A percentile compares a stretch with the other conserved stretches of the same genome.
Evolutionary conservation across 2,888 invertebrate genomes (phyloP).

Genomic region (Carpatolechia fugitivella): DNA sequence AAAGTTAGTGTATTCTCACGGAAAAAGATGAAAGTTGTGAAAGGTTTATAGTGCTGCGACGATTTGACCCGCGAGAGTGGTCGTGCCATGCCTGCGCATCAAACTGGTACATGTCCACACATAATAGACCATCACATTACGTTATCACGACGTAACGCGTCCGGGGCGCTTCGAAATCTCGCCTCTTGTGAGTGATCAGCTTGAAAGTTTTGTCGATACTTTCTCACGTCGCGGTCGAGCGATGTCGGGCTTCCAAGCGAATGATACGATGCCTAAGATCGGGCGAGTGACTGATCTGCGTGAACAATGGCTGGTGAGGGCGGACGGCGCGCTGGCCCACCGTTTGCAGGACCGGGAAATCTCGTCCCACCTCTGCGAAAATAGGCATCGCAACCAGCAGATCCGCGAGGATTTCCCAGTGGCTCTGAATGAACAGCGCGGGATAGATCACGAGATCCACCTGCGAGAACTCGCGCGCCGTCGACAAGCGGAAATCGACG

Average conservation of each 20-base stretch:
- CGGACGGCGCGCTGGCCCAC: conserved; percentile 71
- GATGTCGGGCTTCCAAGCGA: conserved; percentile 66
- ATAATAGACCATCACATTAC: conserved; percentile 33
- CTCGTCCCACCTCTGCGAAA: conserved; percentile 69
- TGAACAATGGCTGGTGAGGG: conserved; percentile 71
- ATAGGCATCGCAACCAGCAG: conserved; percentile 70
- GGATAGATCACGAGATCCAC: conserved; percentile 61
- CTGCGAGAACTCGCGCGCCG: conserved; percentile 56
- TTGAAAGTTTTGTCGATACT: conserved; percentile 32
- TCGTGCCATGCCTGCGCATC: conserved; percentile 32
- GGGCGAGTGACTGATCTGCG: conserved; percentile 71
- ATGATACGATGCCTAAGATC: conserved; percentile 71
- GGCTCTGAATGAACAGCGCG: conserved; percentile 65
- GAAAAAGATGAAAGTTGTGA: conserved; percentile 66
- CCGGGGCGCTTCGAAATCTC: not conserved
- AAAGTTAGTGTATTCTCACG: conserved; percentile 62
- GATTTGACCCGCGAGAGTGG: conserved; percentile 11
- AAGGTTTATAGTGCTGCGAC: conserved; percentile 37
- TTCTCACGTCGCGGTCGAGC: conserved; percentile 37
- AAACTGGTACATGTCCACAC: conserved; percentile 34
- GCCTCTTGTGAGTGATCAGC: conserved; percentile 12
- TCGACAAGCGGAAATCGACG: conserved; percentile 69
- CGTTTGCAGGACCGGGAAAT: conserved; percentile 73
- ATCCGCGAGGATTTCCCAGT: conserved; percentile 74
- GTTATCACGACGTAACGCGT: conserved; percentile 26